Conservation (phyloP, 2,888 invertebrate genomes). For the Bombyx huttoni region DNA sequence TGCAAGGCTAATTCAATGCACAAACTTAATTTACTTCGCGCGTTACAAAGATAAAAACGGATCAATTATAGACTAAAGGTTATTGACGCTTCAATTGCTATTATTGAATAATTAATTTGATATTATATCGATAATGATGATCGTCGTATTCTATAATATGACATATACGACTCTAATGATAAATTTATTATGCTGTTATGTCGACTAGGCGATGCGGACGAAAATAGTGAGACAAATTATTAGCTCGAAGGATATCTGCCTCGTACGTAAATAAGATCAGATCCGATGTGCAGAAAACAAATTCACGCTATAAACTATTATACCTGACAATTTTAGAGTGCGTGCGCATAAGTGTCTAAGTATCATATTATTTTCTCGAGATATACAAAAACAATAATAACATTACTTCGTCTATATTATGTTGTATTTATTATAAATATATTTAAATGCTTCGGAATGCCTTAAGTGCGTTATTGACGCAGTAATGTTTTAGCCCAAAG, state of each 20-base stretch:
- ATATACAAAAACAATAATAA: background rate
- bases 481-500: background rate
- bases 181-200: too few species aligned
- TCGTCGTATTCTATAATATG: too few species aligned
- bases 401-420: background rate
- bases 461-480: background rate
- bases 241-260: background rate
- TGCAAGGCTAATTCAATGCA: constrained; percentile 20
- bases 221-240: background rate
- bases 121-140: too few species aligned
- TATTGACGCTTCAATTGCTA: background rate
- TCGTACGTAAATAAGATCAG: background rate
- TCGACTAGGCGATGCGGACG: too few species aligned
- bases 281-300: background rate
- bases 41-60: constrained; percentile 1
- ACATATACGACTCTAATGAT: too few species aligned
- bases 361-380: background rate
- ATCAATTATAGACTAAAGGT: background rate
- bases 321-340: background rate
- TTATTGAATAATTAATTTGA: too few species aligned
- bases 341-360: background rate
- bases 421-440: background rate
- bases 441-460: background rate
- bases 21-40: constrained; percentile 7
- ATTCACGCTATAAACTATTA: background rate